Conservation (phyloP, 2,113 vertebrate species). For the Struthidea cinerea region DNA sequence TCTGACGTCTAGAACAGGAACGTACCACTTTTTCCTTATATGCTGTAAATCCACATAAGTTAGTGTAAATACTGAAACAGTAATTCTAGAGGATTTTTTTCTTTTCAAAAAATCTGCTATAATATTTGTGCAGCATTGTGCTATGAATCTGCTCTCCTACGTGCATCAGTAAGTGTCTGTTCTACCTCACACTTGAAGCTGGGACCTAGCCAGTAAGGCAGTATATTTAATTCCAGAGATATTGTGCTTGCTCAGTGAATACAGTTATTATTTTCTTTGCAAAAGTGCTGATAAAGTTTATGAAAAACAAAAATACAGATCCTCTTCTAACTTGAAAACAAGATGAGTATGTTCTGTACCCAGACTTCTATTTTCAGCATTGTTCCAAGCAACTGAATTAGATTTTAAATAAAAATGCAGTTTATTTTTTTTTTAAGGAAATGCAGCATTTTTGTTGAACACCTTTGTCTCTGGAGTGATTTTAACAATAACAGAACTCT, state of each 20-base stretch:
- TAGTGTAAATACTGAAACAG: background rate
- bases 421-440: background rate
- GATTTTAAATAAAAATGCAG: background rate
- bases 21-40: background rate
- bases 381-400: background rate
- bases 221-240: conserved; percentile 5
- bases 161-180: background rate
- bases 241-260: background rate
- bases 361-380: background rate
- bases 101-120: rapidly evolving
- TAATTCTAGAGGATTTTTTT: background rate
- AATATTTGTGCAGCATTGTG: background rate
- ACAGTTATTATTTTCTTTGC: conserved; percentile 4
- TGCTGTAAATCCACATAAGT: background rate
- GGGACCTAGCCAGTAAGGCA: background rate
- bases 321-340: background rate
- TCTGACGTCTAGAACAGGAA: background rate
- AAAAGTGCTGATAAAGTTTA: conserved; percentile 29
- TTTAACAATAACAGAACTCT: background rate
- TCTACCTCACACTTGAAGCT: background rate
- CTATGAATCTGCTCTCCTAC: background rate
- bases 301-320: background rate
- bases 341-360: background rate
- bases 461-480: background rate
- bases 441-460: background rate